Evolutionary conservation across 2,797 vertebrate species (phyloP), one percentile per base, ranked within the genome.

Genomic region (Pantherophis vulpinus): DNA sequence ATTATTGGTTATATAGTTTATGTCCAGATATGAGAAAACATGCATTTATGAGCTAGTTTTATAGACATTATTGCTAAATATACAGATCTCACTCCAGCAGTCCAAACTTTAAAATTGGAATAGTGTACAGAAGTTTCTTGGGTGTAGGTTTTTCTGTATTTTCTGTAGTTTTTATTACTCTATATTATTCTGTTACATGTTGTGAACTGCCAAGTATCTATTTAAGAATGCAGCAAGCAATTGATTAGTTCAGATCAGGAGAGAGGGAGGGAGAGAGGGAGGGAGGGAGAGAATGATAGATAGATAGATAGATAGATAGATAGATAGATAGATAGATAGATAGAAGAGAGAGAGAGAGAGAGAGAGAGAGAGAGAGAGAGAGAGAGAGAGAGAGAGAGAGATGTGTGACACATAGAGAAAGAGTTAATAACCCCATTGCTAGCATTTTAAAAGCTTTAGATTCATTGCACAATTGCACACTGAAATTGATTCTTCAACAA

Each of bases 391-490:
- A 29, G 2, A 11, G 60, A 61, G 0, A 66, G 27, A 66, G 3
- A 66, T 63, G 32, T 37, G 32, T 37, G 6, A 37, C 6, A 37
- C 1, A 37, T 1, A 37, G 2, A 74, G 32, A 74, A 9, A 74
- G 8, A 74, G 18, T 23, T 23, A 79, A 23, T 79, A 79, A 79
- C 3, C 1, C 37, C 10, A 20, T 56, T 89, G 91, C 79, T 95
- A 93, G 56, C 58, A 93, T 91, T 25, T 89, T 91, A 95, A 95
- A 92, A 3, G 27, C 79, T 79, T 90, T 96, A 91, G 37, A 74
- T 95, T 91, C 37, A 59, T 14, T 61, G 79, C 54, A 88, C 74
- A 86, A 96, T 95, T 95, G 93, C 94, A 1, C 86, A 47, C 86
- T 91, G 91, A 93, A 90, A 90, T 87, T 5, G 93, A 86, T 56